Base-by-base conservation (phyloP, 1,140 invertebrate species). In the Bombus superbus region DNA sequence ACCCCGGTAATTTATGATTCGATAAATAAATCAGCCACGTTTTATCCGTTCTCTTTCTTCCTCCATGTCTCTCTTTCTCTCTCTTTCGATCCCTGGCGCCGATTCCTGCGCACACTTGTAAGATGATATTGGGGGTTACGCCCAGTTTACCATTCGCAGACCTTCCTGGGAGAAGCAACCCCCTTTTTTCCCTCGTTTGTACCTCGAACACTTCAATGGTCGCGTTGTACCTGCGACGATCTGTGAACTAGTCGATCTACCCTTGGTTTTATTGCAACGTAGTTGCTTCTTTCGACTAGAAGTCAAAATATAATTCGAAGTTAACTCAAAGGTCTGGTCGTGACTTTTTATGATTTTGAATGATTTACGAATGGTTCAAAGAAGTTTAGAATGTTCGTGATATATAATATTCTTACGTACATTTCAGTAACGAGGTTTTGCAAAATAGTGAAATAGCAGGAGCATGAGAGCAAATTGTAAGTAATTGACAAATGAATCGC, bases 1-100 rank as follows among this genome's bases (percentile, higher is more conserved):
- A 88, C 90, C 91, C 86, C 78, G 89, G 74, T 94, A 93, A 94
- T 94, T 94, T 94, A 94, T 93, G 93, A 94, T 94, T 94, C 93
- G 91, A 92, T 94, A 93, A 92, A 94, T 94, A 94, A 94, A 94
- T 94, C 93, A 93, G 85, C 88, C 87, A 78, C 84, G 81, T 84
- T 86, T 89, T 86, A 89, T 75, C 62, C 38, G 75, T 59, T 22
- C 38, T 25, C 75, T 15, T 9, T 77, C 75, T 38, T 62, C 35
- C 25, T n/a, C 10, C n/a, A 38, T 22, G 53, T 81, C 35, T 35
- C 75, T 40, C 73, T 80, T 42, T 40, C 15, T 22, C 8, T 22
- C 75, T 11, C 71, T 81, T 53, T 35, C 75, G 62, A 74, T 83
- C 81, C 82, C 88, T 38, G 69, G 53, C 59, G 71, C 44, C 53